Base-by-base conservation (phyloP, 2,113 vertebrate genomes). In the Bufo gargarizans region DNA sequence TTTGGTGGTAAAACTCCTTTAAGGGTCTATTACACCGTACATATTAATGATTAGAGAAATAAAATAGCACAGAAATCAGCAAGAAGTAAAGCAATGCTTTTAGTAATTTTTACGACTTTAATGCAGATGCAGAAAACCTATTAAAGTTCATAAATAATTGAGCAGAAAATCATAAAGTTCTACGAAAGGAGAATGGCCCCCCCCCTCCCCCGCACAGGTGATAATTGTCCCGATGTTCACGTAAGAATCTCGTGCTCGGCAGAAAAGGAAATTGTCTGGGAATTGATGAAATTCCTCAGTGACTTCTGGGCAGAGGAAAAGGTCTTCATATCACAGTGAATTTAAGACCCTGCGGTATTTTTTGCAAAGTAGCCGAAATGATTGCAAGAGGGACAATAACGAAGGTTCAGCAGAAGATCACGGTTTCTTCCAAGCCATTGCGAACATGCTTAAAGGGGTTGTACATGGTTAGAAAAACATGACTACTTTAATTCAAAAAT, bases 91-190 rank as follows among this genome's bases (percentile, higher is more conserved):
- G 65, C 67, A 33, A 71, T 43, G n/a, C 33, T 72, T 72, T 45
- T 43, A 45, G 43, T 45, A 45, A 45, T 45, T 45, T 74, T 9
- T 74, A 47, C 2, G 13, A 74, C 19, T 47, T 74, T 74, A 74
- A 47, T 74, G 45, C 3, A 6, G 13, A 74, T 47, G 71, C 14
- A 74, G 71, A 74, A 74, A 74, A 74, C 33, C 71, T 9, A 74
- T 74, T 74, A 74, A 74, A 74, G 71, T 74, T 74, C 71, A 17
- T 74, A 74, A 74, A 74, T 74, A 74, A 74, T 74, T 74, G 43
- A 74, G 7, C 43, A 74, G 43, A 74, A 74, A 74, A 74, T 74
- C 71, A 74, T 74, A 49, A 74, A 74, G 45, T 74, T 74, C 71
- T 49, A 74, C 49, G 47, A 74, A 19, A 6, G 13, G 43, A 12